Percentiles rank a stretch among this genome's conserved stretches.
Evolutionary conservation across 1,140 invertebrate species (phyloP).

Genomic region (Geopemphigus sp.): DNA sequence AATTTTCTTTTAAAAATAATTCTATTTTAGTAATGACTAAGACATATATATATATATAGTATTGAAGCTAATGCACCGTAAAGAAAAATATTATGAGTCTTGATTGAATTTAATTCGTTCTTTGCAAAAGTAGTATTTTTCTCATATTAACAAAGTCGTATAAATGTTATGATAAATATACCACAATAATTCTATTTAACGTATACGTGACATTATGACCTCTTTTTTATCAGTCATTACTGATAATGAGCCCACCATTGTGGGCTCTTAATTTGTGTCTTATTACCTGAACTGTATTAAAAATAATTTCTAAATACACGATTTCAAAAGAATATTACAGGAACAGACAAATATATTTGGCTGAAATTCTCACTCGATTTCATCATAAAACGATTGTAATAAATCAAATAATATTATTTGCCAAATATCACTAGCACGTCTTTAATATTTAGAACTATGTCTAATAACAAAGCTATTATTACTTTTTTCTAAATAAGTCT

Average conservation of each 20-base stretch:
- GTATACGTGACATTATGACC: neutral
- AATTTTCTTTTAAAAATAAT: neutral
- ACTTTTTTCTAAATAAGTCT: too few species aligned
- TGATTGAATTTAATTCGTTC: neutral
- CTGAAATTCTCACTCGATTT: neutral
- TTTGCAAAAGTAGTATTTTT: neutral
- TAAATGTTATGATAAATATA: neutral
- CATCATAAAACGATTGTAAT: neutral
- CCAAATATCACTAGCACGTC: neutral
- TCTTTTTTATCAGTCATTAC: neutral
- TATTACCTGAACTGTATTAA: neutral
- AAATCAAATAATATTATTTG: constrained; percentile 11
- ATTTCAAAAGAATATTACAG: neutral
- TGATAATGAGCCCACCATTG: neutral
- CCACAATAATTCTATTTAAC: neutral
- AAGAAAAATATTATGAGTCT: neutral
- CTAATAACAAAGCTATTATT: too few species aligned
- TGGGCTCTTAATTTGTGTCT: neutral
- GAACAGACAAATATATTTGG: neutral
- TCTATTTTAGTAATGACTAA: neutral
- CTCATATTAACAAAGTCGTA: neutral
- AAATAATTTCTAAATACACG: neutral
- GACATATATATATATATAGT: neutral
- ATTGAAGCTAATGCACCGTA: neutral
- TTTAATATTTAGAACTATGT: neutral